Evolutionary conservation across 2,113 vertebrate species (phyloP), one percentile per base, ranked within the genome.

Genomic region (Sebastes schlegelii): DNA sequence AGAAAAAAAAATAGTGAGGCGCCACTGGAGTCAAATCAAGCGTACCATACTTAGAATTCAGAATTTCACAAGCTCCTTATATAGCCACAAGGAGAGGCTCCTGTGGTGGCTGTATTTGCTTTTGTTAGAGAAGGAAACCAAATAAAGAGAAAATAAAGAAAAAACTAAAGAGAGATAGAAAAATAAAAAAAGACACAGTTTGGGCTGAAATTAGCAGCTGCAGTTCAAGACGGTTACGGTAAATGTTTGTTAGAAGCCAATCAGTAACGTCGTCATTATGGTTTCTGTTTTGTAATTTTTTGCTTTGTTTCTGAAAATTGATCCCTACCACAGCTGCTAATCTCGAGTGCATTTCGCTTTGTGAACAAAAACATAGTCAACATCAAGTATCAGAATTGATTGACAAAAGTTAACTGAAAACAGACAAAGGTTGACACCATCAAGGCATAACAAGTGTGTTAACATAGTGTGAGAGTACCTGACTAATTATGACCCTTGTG

Each of bases 131-230:
- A 89, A 92, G 80, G 86, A 92, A 94, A 89, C 82, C 77, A 93
- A 93, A 92, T 83, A 88, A 92, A 92, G 78, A 92, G 57, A 91
- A 92, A 93, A 91, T 74, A 91, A 93, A 89, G 21, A 79, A 88
- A 34, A 92, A 93, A 92, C 86, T 90, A 94, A 92, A 94, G 92
- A 93, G 86, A 94, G 91, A 91, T 90, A 88, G 86, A 93, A 93
- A 92, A 92, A 42, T 92, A 90, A 91, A 88, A 83, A 83, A 90
- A 90, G 83, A 94, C 92, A 94, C 90, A 93, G 90, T 94, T 93
- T 90, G 88, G 89, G 84, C 88, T 92, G 88, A 95, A 95, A 93
- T 96, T 95, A 96, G 94, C 92, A 96, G 95, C 94, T 96, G 93
- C 90, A 90, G 94, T 94, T 91, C 16, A 87, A 91, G 86, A 86